Base-by-base conservation (phyloP, 2,797 vertebrate genomes). In the Yasuhikotakia modesta region DNA sequence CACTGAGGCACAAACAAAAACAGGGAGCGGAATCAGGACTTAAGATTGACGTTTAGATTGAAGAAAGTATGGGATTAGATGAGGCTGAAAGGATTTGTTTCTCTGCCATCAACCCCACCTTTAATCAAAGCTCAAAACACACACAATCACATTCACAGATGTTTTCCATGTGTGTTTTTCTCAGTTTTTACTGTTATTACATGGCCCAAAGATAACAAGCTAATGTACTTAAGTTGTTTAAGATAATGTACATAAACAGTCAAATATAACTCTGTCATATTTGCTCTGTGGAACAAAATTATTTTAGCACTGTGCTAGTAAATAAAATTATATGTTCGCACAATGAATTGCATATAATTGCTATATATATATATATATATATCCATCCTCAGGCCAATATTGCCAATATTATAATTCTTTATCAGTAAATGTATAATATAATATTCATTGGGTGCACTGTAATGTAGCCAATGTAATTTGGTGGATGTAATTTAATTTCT, bases 401-500 rank as follows among this genome's bases (percentile, higher is more conserved):
- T 89, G 85, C 67, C 89, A 88, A 89, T 81, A 87, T 84, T 73
- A 87, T 85, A 83, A 85, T 86, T 87, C 81, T 85, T 70, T 74
- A 84, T 87, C 83, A 67, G 69, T 81, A 76, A 90, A 88, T 87
- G 81, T 83, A 86, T 84, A 88, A 88, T 89, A 50, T 6, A 50
- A 50, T 50, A 89, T 85, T 86, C 82, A 83, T 43, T 73, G 69
- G 84, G 79, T 71, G 77, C 74, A 71, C 79, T 76, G 79, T 58
- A 27, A 27, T 58, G 24, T 58, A 27, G 2, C n/a, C 57, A 58
- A 2, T 58, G 22, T 58, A 5, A 58, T 27, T 58, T 81, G 82
- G 83, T 81, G 82, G 24, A 76, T 85, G 66, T 87, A 87, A 92
- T 90, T 89, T 60, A 84, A 89, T 91, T 89, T 88, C 76, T 78